Evolutionary conservation across 2,888 invertebrate genomes (phyloP).

Genomic region (Sinodicranocentrus sp.): DNA sequence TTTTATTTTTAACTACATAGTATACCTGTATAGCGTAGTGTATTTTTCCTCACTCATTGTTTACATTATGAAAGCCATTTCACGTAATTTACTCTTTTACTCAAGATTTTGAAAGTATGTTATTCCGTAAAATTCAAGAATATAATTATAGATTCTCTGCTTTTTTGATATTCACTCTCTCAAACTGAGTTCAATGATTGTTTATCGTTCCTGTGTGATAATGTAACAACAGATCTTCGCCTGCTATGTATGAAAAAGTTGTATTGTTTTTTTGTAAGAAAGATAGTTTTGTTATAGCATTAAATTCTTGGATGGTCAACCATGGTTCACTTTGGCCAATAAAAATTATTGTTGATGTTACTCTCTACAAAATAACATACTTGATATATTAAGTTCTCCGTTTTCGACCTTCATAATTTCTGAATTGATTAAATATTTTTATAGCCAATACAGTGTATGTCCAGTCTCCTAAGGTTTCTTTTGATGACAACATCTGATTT

Average conservation of each 20-base stretch:
- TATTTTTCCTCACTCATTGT: slow-evolving; percentile 36
- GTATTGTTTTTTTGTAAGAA: slow-evolving; percentile 40
- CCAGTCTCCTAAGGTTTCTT: slow-evolving; percentile 50
- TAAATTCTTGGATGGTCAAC: slow-evolving; percentile 38
- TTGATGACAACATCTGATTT: slow-evolving; percentile 18
- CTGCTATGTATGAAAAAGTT: slow-evolving; percentile 7
- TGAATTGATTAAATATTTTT: slow-evolving; percentile 22
- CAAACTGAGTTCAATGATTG: slow-evolving; percentile 40
- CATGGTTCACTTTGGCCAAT: slow-evolving; percentile 27
- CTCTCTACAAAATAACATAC: slow-evolving; percentile 16
- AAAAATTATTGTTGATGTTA: slow-evolving; percentile 27
- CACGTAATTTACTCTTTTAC: background rate
- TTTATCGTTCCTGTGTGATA: slow-evolving; percentile 36
- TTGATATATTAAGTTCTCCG: slow-evolving; percentile 25
- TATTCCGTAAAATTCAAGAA: slow-evolving; percentile 1
- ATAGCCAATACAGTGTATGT: slow-evolving; percentile 1
- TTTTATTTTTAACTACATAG: background rate
- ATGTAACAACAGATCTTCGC: slow-evolving; percentile 6
- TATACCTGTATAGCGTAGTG: background rate
- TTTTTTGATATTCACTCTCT: slow-evolving; percentile 28
- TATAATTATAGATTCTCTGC: slow-evolving; percentile 11
- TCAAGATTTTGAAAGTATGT: background rate
- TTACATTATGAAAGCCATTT: slow-evolving; percentile 47
- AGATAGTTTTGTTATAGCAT: slow-evolving; percentile 39
- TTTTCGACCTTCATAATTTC: slow-evolving; percentile 24